Evolutionary conservation across 2,797 vertebrate genomes (phyloP).

Genomic region (Notolepis coatsorum): DNA sequence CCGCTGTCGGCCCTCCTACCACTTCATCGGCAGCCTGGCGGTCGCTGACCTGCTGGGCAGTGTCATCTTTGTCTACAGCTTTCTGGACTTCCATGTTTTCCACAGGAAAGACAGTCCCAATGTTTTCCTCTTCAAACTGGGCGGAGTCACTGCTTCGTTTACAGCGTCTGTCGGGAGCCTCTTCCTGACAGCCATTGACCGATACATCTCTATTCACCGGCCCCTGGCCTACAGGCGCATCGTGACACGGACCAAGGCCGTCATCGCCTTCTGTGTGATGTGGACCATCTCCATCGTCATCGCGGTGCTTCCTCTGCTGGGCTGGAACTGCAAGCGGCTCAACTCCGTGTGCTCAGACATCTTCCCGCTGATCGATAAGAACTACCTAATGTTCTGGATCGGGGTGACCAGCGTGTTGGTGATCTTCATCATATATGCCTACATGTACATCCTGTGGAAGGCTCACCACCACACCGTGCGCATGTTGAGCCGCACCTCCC

Average conservation of each 20-base stretch:
- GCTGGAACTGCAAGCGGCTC: constrained; percentile 99
- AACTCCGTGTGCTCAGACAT: constrained; percentile 97
- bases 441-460: constrained; percentile 99
- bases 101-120: constrained; percentile 97
- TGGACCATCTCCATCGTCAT: constrained; percentile 98
- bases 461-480: constrained; percentile 96
- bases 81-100: constrained; percentile 99
- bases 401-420: constrained; percentile 94
- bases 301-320: constrained; percentile 95
- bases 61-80: constrained; percentile 99
- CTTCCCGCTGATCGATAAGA: constrained; percentile 97
- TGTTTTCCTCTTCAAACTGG: constrained; percentile 98
- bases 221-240: constrained; percentile 97
- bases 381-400: constrained; percentile 99
- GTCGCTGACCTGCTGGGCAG: constrained; percentile 97
- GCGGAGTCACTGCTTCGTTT: constrained; percentile 97
- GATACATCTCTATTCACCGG: constrained; percentile 98
- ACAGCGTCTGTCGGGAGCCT: constrained; percentile 98
- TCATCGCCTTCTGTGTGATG: constrained; percentile 98
- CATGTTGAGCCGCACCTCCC: constrained; percentile 96
- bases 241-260: constrained; percentile 96
- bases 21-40: constrained; percentile 98
- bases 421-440: constrained; percentile 98
- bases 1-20: constrained; percentile 96
- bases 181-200: constrained; percentile 98